Evolutionary conservation across 2,113 vertebrate species (phyloP).

Genomic region (Acrocephalus kingi): DNA sequence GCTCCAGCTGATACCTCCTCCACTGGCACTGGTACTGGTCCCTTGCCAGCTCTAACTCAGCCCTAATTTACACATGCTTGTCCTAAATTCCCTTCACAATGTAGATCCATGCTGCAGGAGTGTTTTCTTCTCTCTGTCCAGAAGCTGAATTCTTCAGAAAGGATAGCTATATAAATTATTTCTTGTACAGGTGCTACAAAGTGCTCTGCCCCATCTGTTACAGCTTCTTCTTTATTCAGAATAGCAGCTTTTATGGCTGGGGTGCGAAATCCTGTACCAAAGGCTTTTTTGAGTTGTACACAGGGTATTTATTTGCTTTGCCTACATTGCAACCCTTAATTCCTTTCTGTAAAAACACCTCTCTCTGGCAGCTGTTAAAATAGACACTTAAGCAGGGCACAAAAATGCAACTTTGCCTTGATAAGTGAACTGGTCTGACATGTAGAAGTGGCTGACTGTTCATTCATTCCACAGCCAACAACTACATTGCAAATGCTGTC

Average conservation of each 20-base stretch:
- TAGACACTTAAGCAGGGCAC: background rate
- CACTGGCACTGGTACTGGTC: background rate
- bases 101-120: background rate
- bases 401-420: background rate
- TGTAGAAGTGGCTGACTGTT: fast-evolving
- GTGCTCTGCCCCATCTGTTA: background rate
- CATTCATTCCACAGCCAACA: background rate
- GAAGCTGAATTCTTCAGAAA: background rate
- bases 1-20: background rate
- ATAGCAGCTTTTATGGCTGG: background rate
- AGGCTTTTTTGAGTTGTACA: background rate
- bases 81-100: background rate
- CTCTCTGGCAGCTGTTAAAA: background rate
- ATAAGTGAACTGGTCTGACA: background rate
- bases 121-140: background rate
- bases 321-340: background rate
- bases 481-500: background rate
- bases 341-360: background rate
- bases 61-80: background rate
- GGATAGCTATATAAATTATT: background rate
- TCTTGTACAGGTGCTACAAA: background rate
- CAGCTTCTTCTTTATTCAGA: background rate
- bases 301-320: background rate
- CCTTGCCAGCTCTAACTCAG: background rate
- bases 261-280: background rate